These are phyloP conservation scores for Drosophila lacertosa DNA, from an alignment of 1,140 invertebrate genomes.

Conservation along the genomic window DNA sequence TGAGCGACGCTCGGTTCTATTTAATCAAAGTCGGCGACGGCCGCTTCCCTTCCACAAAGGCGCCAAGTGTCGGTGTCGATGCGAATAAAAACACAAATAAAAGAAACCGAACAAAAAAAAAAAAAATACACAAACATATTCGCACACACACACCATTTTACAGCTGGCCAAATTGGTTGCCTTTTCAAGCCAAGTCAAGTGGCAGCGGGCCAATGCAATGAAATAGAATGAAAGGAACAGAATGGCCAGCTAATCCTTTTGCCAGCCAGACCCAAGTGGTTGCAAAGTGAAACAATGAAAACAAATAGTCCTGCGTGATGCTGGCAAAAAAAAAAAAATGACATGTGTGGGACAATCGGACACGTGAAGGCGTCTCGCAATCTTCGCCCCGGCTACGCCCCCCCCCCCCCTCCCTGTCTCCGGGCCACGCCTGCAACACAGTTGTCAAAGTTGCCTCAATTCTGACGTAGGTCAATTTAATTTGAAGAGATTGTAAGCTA, in stretches of 20 bases:
- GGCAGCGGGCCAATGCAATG: conserved; percentile 20
- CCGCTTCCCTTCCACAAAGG: conserved; percentile 5
- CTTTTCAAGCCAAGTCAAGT: conserved; percentile 21
- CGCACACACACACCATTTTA: conserved; percentile 5
- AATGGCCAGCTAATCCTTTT: conserved; percentile 34
- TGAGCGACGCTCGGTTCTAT: conserved; percentile 14
- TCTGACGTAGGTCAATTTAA: conserved; percentile 74
- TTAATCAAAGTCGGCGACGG: conserved; percentile 31
- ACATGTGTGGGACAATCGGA: conserved; percentile 45
- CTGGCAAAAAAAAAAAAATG: conserved; percentile 14
- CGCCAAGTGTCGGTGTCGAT: conserved; percentile 30
- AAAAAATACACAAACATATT: not conserved
- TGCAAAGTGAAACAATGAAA: conserved; percentile 23
- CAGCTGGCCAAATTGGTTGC: conserved; percentile 21
- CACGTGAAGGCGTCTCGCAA: conserved; percentile 17
- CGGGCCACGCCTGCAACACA: not conserved
- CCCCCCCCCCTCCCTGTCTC: not conserved
- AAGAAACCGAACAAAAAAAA: not conserved
- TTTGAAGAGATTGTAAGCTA: conserved; percentile 70
- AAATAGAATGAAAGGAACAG: conserved; percentile 43
- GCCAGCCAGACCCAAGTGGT: conserved; percentile 18
- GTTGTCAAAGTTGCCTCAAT: conserved; percentile 38
- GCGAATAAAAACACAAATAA: no score
- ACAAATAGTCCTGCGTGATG: not conserved
- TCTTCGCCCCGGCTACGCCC: not conserved